A percentile compares a stretch with the other conserved stretches of the same genome.
Conservation (phyloP, 2,113 vertebrate genomes). For the Lucifuga dentata region DNA sequence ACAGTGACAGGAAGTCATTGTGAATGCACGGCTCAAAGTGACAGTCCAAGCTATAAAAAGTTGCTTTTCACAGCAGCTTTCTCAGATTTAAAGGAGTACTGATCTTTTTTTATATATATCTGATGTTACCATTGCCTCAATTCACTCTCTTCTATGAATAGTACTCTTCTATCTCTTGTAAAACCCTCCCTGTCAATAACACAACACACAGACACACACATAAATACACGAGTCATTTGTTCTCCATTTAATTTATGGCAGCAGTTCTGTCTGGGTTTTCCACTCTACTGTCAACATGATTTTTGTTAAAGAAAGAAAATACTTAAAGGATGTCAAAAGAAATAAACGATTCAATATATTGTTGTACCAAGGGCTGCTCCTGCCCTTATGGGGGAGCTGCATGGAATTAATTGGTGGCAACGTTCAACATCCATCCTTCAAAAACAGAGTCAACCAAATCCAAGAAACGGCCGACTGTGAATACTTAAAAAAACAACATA, state of each 20-base stretch:
- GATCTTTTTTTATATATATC: conserved; percentile 17
- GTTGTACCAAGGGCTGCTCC: too few species aligned
- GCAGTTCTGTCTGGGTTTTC: not conserved
- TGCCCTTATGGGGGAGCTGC: too few species aligned
- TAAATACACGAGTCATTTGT: not conserved
- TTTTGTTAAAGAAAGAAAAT: not conserved
- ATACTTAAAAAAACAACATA: too few species aligned
- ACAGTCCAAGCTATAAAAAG: conserved; percentile 70
- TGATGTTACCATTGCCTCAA: conserved; percentile 7
- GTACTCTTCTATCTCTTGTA: conserved; percentile 23
- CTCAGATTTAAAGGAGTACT: conserved; percentile 48
- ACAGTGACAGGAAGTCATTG: conserved; percentile 69
- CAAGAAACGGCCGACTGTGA: too few species aligned
- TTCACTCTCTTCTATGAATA: conserved; percentile 33
- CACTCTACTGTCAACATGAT: not conserved
- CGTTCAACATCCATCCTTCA: too few species aligned
- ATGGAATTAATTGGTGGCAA: too few species aligned
- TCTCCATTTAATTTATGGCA: conserved; percentile 9
- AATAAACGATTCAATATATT: too few species aligned
- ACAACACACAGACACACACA: conserved; percentile 10
- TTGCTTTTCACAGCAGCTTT: conserved; percentile 56
- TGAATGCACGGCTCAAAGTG: conserved; percentile 44
- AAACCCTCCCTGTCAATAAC: not conserved
- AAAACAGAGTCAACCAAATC: too few species aligned
- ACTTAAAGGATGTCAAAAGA: too few species aligned